phyloP scores from a whole-genome alignment of 2,888 invertebrate genomes.

The Druceiella hillmani region DNA sequence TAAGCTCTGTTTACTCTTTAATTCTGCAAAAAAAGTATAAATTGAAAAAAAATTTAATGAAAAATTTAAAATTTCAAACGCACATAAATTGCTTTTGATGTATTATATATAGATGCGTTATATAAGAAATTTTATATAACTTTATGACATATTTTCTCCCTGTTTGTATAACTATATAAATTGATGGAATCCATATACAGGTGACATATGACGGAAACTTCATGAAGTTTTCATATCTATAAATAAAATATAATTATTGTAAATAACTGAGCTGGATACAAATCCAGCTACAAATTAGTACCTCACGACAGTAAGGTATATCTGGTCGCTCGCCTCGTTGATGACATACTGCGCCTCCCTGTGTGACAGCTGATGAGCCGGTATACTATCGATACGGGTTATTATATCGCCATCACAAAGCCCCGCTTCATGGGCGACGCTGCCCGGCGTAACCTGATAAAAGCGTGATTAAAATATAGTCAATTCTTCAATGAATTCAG shows the following conservation, averaged over 20 bases:
- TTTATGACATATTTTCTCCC: no score
- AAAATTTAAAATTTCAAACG: no score
- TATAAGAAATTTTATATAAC: no score
- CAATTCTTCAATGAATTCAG: background rate
- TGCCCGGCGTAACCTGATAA: constrained; percentile 69
- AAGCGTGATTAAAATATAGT: constrained; percentile 5
- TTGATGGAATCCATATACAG: no score
- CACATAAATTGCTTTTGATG: no score
- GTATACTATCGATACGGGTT: constrained; percentile 65
- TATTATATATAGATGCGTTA: no score
- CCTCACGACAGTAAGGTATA: constrained; percentile 68
- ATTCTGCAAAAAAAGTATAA: no score
- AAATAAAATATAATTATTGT: background rate
- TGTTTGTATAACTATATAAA: no score
- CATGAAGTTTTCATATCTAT: constrained; percentile 3
- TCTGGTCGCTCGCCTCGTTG: constrained; percentile 61
- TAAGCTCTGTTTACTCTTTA: no score
- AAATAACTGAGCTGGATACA: no score
- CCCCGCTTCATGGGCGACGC: constrained; percentile 78
- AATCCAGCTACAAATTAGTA: constrained; percentile 32
- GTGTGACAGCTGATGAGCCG: constrained; percentile 65
- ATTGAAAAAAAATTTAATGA: no score
- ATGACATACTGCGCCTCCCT: constrained; percentile 73
- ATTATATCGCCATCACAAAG: constrained; percentile 81
- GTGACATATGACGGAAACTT: no score